A percentile compares a stretch with the other conserved stretches of the same genome.
These are phyloP conservation scores for Diplodus sargus DNA, from an alignment of 2,797 vertebrate genomes.

Conservation along the genomic window DNA sequence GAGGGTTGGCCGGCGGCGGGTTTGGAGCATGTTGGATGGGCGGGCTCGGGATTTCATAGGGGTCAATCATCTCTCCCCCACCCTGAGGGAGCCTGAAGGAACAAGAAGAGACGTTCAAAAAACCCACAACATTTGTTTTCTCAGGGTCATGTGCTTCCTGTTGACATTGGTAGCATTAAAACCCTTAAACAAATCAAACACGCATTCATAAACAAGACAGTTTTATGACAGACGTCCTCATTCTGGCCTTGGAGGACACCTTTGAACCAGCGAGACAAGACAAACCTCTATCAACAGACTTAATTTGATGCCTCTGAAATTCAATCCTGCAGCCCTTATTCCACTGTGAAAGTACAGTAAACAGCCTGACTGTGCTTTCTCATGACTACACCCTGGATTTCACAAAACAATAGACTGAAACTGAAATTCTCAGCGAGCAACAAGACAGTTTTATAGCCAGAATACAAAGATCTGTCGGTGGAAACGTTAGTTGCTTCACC, in stretches of 20 bases:
- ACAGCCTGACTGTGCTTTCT: slow-evolving; percentile 43
- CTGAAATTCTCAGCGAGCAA: neutral
- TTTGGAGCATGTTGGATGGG: slow-evolving; percentile 76
- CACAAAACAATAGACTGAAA: neutral
- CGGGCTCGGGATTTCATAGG: slow-evolving; percentile 67
- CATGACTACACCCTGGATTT: neutral
- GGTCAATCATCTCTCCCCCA: slow-evolving; percentile 60
- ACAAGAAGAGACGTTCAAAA: slow-evolving; percentile 19
- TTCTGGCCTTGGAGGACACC: neutral
- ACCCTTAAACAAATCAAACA: slow-evolving; percentile 20
- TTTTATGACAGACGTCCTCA: slow-evolving; percentile 18
- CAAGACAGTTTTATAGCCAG: neutral
- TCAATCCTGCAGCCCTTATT: slow-evolving; percentile 47
- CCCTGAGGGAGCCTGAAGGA: slow-evolving; percentile 55
- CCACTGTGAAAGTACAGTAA: slow-evolving; percentile 39
- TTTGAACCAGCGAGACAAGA: slow-evolving; percentile 10
- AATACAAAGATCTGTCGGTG: neutral
- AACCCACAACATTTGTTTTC: neutral
- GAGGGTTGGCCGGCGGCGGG: slow-evolving; percentile 74
- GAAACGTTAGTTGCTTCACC: neutral
- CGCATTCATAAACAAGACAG: neutral
- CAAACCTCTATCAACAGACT: neutral
- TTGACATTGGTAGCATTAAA: slow-evolving; percentile 24
- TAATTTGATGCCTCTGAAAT: slow-evolving; percentile 31
- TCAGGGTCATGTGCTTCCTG: neutral